Percentiles rank a stretch among this genome's conserved stretches.
Conservation (phyloP, 2,113 vertebrate species). For the Myotis davidii region DNA sequence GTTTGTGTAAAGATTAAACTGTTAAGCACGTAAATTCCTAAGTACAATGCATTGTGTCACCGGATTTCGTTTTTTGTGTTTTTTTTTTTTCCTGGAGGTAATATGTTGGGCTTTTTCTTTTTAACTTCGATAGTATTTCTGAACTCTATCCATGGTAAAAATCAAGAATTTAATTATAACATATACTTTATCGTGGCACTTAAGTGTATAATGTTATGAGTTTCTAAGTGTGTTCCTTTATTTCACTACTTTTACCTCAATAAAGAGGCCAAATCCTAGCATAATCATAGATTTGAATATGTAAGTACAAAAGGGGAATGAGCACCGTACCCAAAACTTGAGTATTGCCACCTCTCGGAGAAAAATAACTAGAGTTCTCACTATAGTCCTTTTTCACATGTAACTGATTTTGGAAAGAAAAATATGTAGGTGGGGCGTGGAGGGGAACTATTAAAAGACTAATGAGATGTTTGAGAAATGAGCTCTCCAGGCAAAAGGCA, state of each 20-base stretch:
- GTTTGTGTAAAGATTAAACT: slow-evolving; percentile 37
- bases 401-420: slow-evolving; percentile 55
- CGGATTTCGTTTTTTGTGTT: background rate
- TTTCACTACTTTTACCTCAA: background rate
- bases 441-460: background rate
- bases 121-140: slow-evolving; percentile 4
- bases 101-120: background rate
- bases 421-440: background rate
- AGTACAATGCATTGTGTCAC: background rate
- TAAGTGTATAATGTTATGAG: background rate
- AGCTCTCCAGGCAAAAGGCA: slow-evolving; percentile 29
- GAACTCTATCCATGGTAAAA: background rate
- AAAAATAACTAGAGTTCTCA: slow-evolving; percentile 41
- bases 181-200: background rate
- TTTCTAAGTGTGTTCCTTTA: background rate
- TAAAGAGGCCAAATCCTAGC: background rate
- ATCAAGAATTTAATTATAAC: slow-evolving; percentile 19
- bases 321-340: background rate
- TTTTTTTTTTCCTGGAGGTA: background rate
- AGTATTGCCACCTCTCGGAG: background rate
- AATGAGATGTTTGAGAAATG: slow-evolving; percentile 64
- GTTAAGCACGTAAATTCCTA: slow-evolving; percentile 58
- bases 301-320: background rate
- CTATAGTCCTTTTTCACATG: background rate
- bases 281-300: background rate